phyloP scores from a whole-genome alignment of 1,140 invertebrate genomes.

The Eufriesea mexicana region DNA sequence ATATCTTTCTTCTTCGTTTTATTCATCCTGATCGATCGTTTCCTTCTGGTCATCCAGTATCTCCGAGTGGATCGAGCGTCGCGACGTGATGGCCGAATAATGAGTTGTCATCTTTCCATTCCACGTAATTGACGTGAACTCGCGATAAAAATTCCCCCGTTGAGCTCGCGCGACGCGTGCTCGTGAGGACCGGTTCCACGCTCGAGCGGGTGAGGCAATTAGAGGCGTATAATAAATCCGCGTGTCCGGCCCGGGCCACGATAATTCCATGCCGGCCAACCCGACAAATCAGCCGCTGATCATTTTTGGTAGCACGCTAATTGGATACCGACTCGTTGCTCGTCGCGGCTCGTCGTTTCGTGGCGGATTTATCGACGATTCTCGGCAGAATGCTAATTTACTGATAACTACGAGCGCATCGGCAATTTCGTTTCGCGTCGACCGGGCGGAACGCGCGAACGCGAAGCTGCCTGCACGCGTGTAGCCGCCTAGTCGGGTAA shows the following conservation, averaged over 20 bases:
- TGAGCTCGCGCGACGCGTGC: no score
- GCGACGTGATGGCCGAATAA: slow-evolving; percentile 16
- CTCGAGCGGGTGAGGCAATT: slow-evolving; percentile 13
- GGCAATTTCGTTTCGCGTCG: slow-evolving; percentile 37
- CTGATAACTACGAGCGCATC: slow-evolving; percentile 31
- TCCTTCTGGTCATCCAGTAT: not conserved
- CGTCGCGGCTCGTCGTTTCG: not conserved
- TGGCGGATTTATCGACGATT: slow-evolving; percentile 54
- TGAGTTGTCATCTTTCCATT: slow-evolving; percentile 28
- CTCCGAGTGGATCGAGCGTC: not conserved
- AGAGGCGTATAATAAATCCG: slow-evolving; percentile 46
- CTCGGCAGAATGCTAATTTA: slow-evolving; percentile 60
- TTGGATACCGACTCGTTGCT: slow-evolving; percentile 49
- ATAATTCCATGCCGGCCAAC: slow-evolving; percentile 24
- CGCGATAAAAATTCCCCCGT: slow-evolving; percentile 9
- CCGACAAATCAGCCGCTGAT: slow-evolving; percentile 50
- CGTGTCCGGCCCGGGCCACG: slow-evolving; percentile 1
- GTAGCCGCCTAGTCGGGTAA: not conserved
- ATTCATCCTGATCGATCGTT: not conserved
- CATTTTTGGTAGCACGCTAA: slow-evolving; percentile 61
- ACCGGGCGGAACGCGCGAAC: slow-evolving; percentile 15
- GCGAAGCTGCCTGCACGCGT: not conserved
- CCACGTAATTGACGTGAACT: slow-evolving; percentile 16
- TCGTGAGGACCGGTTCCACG: not conserved
- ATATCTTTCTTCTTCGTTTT: not conserved